A percentile compares a stretch with the other conserved stretches of the same genome.
Evolutionary conservation across 2,113 vertebrate genomes (phyloP).

Genomic region (Peucedramus taeniatus): DNA sequence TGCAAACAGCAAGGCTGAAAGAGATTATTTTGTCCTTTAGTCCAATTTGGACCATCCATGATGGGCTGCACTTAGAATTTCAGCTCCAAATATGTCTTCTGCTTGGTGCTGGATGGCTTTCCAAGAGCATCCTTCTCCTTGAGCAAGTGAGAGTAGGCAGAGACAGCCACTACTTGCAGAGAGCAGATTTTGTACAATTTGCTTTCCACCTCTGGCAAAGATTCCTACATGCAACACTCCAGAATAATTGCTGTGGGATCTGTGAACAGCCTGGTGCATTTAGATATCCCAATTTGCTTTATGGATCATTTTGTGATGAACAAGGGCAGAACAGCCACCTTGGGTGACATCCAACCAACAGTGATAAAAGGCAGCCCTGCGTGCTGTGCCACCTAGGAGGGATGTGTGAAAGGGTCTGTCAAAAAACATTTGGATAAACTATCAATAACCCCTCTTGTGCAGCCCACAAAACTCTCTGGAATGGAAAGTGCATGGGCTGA

Average conservation of each 20-base stretch:
- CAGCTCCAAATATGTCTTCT: neutral
- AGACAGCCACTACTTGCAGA: neutral
- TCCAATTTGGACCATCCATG: neutral
- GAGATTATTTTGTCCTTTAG: neutral
- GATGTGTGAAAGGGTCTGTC: constrained; percentile 47
- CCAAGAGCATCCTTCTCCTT: neutral
- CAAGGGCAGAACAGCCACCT: constrained; percentile 42
- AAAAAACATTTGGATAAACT: constrained; percentile 51
- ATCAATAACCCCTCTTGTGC: constrained; percentile 23
- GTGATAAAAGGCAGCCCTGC: constrained; percentile 28
- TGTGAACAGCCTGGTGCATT: constrained; percentile 23
- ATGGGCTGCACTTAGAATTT: neutral
- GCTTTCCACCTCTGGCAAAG: constrained; percentile 32
- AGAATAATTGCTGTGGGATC: constrained; percentile 47
- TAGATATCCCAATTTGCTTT: constrained; percentile 47
- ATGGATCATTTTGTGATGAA: constrained; percentile 50
- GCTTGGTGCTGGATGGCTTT: neutral
- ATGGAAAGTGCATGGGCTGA: neutral
- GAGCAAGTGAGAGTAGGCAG: neutral
- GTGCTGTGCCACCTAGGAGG: constrained; percentile 19
- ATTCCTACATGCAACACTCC: neutral
- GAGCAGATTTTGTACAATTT: neutral
- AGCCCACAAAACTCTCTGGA: constrained; percentile 16
- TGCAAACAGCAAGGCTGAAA: neutral
- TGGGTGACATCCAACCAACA: constrained; percentile 36